Evolutionary conservation across 2,888 invertebrate genomes (phyloP).

Genomic region (Meta bourneti): DNA sequence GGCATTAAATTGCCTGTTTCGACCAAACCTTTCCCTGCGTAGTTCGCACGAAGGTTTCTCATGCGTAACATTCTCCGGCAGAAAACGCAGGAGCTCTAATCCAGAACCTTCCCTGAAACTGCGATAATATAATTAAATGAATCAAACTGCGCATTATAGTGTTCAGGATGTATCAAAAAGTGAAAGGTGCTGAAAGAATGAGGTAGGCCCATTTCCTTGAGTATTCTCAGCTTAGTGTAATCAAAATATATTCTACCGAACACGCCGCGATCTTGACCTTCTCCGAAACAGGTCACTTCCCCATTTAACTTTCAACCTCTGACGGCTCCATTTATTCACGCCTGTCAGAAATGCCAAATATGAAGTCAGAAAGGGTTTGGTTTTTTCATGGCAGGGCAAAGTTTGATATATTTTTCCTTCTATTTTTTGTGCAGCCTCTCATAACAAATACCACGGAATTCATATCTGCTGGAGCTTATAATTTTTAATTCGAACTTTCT

Average conservation of each 20-base stretch:
- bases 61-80: no score
- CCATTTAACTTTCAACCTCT: slow-evolving; percentile 71
- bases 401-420: background rate
- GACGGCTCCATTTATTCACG: slow-evolving; percentile 68
- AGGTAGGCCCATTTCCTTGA: slow-evolving; percentile 35
- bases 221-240: slow-evolving; percentile 36
- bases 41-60: no score
- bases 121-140: slow-evolving; percentile 44
- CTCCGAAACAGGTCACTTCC: slow-evolving; percentile 55
- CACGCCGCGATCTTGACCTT: slow-evolving; percentile 61
- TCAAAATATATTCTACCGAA: background rate
- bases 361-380: slow-evolving; percentile 28
- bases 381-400: slow-evolving; percentile 16
- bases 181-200: slow-evolving; percentile 46
- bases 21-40: no score
- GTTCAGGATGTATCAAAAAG: slow-evolving; percentile 54
- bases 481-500: background rate
- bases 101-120: background rate
- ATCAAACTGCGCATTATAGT: slow-evolving; percentile 34
- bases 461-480: background rate
- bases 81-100: background rate
- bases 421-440: slow-evolving; percentile 2
- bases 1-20: no score
- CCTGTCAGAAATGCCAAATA: slow-evolving; percentile 40
- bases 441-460: slow-evolving; percentile 25